Evolutionary conservation across 2,888 invertebrate genomes (phyloP).

Genomic region (Macrophya annulata): DNA sequence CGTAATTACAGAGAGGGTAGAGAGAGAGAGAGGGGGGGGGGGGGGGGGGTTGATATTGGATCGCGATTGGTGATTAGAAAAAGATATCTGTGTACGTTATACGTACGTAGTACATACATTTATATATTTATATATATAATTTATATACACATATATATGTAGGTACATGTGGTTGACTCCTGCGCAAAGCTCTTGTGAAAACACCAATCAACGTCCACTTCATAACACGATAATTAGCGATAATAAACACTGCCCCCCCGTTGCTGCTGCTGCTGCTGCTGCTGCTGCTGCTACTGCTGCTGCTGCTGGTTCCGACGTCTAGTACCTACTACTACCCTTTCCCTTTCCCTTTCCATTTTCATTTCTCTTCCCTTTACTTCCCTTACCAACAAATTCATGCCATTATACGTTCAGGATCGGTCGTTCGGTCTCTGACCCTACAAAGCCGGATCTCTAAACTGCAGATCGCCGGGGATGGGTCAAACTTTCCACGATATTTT

Average conservation of each 20-base stretch:
- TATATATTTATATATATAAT: background rate
- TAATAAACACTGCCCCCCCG: conserved; percentile 60
- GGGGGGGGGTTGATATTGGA: background rate
- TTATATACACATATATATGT: background rate
- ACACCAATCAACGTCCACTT: conserved; percentile 61
- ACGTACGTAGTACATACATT: too few relatives aligned
- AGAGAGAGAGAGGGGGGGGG: background rate
- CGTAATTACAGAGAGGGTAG: background rate
- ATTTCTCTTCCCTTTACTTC: background rate
- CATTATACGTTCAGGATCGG: background rate
- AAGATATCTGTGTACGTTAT: background rate
- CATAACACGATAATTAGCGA: conserved; percentile 61
- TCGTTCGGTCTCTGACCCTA: conserved; percentile 24
- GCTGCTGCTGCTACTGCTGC: conserved; percentile 41
- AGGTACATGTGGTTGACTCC: background rate
- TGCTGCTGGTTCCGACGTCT: conserved; percentile 42
- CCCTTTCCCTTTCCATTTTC: background rate
- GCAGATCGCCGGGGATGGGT: conserved; percentile 1
- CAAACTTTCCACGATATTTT: background rate
- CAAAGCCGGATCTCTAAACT: background rate
- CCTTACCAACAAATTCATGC: conserved; percentile 18
- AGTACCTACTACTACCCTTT: conserved; percentile 6
- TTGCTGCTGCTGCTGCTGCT: conserved; percentile 40
- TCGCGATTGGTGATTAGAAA: background rate
- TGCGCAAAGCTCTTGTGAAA: conserved; percentile 53